Conservation (phyloP, 2,888 invertebrate genomes). For the Nesidiocoris tenuis region DNA sequence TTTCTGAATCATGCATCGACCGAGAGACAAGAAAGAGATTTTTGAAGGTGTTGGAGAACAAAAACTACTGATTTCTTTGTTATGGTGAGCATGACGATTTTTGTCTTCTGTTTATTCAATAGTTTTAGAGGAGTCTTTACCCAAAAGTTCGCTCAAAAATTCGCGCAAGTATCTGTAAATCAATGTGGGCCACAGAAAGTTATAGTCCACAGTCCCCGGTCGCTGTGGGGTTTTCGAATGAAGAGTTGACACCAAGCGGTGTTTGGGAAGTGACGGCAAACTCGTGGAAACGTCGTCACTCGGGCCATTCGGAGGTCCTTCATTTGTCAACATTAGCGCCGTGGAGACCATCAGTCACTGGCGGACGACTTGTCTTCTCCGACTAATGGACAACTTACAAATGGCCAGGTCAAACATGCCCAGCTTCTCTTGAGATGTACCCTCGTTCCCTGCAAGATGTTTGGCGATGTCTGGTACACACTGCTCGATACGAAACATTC, state of each 20-base stretch:
- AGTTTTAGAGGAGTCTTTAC: too few relatives aligned
- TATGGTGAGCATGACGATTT: too few relatives aligned
- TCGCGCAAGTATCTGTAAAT: too few relatives aligned
- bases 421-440: slow-evolving; percentile 7
- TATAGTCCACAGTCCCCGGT: too few relatives aligned
- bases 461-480: neutral
- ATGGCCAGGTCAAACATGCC: slow-evolving; percentile 45
- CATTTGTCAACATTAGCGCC: slow-evolving; percentile 44
- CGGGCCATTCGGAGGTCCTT: neutral
- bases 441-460: too few relatives aligned
- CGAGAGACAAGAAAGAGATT: too few relatives aligned
- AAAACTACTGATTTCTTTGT: too few relatives aligned
- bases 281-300: neutral
- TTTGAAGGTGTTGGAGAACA: too few relatives aligned
- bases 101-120: too few relatives aligned
- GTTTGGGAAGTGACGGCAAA: neutral
- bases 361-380: slow-evolving; percentile 27
- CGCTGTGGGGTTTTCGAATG: too few relatives aligned
- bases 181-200: too few relatives aligned
- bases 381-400: slow-evolving; percentile 45
- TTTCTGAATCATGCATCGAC: neutral
- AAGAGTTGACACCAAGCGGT: neutral
- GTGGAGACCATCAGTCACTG: slow-evolving; percentile 31
- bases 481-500: neutral
- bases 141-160: too few relatives aligned